Conservation (phyloP, 1,140 invertebrate genomes). For the Leptinotarsa undecemlineata region DNA sequence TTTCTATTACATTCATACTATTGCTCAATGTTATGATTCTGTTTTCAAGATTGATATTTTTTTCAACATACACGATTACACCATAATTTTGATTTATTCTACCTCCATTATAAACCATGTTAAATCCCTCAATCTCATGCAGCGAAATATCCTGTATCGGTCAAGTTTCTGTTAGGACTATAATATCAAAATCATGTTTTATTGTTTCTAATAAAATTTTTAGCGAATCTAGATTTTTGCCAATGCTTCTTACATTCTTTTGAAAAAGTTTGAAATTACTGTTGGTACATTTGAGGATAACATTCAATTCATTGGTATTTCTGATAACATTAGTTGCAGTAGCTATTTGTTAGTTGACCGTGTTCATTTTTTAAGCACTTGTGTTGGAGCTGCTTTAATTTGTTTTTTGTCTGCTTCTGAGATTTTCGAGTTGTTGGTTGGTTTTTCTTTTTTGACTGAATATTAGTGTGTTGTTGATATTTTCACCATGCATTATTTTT, state of each 20-base stretch:
- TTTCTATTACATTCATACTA: constrained; percentile 7
- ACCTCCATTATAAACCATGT: constrained; percentile 16
- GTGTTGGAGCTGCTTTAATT: constrained; percentile 9
- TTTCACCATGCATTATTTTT: constrained; percentile 3
- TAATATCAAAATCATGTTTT: constrained; percentile 10
- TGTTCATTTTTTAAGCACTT: constrained; percentile 1
- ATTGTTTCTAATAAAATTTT: constrained; percentile 11
- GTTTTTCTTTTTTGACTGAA: constrained; percentile 3
- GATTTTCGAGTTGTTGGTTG: background rate
- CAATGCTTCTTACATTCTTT: background rate
- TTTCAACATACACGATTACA: constrained; percentile 4
- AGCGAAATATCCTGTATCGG: constrained; percentile 8
- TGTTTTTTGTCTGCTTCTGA: constrained; percentile 9
- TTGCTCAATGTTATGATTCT: constrained; percentile 12
- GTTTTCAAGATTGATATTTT: background rate
- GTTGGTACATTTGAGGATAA: background rate
- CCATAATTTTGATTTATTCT: constrained; percentile 3
- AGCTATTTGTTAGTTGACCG: background rate
- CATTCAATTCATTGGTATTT: background rate
- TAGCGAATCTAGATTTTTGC: background rate
- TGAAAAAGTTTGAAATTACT: background rate
- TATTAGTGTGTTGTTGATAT: background rate
- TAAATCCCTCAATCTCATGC: background rate
- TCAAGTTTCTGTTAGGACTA: background rate
- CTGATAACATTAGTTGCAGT: background rate